Evolutionary conservation across 2,797 vertebrate species (phyloP), one percentile per base, ranked within the genome.

Genomic region (Syncerus caffer): DNA sequence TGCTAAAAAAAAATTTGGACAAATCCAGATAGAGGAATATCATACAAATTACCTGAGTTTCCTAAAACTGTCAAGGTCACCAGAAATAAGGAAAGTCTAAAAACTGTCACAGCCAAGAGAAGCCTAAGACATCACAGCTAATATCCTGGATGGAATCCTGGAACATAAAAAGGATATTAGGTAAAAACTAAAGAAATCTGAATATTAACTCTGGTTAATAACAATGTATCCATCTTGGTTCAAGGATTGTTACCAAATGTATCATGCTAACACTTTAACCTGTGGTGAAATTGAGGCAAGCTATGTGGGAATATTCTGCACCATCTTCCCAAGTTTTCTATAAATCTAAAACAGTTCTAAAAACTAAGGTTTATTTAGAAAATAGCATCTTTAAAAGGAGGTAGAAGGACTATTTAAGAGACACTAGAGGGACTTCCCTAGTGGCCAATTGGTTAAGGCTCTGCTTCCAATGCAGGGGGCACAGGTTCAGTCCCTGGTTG

Each of bases 291-390:
- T 6, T 55, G 6, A 64, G 50, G 17, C 27, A 23, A n/a, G 2
- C 1, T 50, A 94, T 19, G 6, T 38, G 51, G 80, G 55, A 67
- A 89, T 51, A 60, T 64, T 64, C 62, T 62, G n/a, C 27, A 51
- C 25, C 71, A 47, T 83, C 74, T 85, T 87, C 79, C 53, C 29
- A 67, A 16, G 51, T 94, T 95, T 87, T 90, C 50, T 55, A 7
- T 85, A 94, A 83, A 51, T 51, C 25, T 82, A 38, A 85, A 89
- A 78, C 2, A 90, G 34, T 85, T 91, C 45, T 95, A 71, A 85
- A 84, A 93, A 90, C 74, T 83, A 90, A 29, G 50, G 62, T 58
- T 85, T 82, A 58, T 45, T 93, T 95, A 89, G 83, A 93, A 96
- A 97, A 83, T 89, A 58, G 12, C 57, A 38, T 67, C 80, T 82